A percentile compares a stretch with the other conserved stretches of the same genome.
phyloP scores from a whole-genome alignment of 2,797 vertebrate genomes.

The Syndactyla subalaris region DNA sequence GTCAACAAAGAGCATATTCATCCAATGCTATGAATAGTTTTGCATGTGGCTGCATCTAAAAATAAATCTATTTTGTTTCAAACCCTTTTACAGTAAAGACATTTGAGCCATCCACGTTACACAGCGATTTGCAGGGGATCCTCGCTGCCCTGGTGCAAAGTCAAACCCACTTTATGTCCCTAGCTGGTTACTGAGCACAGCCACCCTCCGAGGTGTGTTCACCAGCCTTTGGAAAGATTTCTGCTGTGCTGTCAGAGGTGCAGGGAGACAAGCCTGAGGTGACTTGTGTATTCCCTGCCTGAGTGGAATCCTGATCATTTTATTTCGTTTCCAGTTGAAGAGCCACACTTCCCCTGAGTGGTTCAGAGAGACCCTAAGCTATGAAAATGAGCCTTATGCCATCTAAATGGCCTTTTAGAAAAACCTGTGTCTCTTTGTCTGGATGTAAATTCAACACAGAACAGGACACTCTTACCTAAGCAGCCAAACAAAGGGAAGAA shows the following conservation, averaged over 20 bases:
- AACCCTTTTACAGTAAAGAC: slow-evolving; percentile 26
- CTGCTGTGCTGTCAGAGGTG: not conserved
- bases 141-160: not conserved
- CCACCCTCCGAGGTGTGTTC: not conserved
- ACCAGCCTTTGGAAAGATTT: not conserved
- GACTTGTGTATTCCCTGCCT: slow-evolving; percentile 9
- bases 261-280: not conserved
- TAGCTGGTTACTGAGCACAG: not conserved
- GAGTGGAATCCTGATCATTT: not conserved
- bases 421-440: not conserved
- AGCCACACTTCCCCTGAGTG: not conserved
- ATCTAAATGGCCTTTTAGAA: not conserved
- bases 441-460: not conserved
- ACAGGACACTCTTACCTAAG: not conserved
- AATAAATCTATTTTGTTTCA: slow-evolving; percentile 28
- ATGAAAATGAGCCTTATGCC: not conserved
- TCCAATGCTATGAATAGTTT: slow-evolving; percentile 7
- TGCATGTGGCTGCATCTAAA: slow-evolving; percentile 14
- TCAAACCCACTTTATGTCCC: not conserved
- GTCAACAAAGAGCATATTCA: not conserved
- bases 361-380: not conserved
- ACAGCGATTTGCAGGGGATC: not conserved
- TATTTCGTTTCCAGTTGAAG: not conserved
- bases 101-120: not conserved
- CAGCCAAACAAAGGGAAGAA: not conserved